phyloP scores from a whole-genome alignment of 2,797 vertebrate species.

The Clamator glandarius region DNA sequence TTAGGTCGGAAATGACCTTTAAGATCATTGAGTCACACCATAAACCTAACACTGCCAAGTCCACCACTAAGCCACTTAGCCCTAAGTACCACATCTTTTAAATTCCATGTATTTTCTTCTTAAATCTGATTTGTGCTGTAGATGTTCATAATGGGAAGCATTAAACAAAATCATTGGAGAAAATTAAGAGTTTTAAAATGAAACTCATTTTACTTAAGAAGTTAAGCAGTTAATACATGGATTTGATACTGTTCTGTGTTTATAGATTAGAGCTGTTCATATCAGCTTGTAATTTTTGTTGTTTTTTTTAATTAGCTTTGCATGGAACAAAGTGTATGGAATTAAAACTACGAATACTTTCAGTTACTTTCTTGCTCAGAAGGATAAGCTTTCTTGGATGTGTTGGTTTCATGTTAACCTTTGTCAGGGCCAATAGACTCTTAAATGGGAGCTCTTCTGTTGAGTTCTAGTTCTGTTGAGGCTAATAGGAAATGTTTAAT shows the following conservation, averaged over 20 bases:
- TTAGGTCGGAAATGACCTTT: too few species aligned
- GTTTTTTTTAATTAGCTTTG: not conserved
- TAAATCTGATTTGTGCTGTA: not conserved
- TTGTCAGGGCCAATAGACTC: not conserved
- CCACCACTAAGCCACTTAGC: too few species aligned
- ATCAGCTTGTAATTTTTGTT: not conserved
- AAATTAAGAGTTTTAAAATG: not conserved
- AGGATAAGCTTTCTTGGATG: not conserved
- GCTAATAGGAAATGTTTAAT: slow-evolving; percentile 42
- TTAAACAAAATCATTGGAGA: not conserved
- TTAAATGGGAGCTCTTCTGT: not conserved
- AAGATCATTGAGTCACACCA: too few species aligned
- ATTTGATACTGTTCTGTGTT: not conserved
- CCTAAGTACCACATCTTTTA: too few species aligned
- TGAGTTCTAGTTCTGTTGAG: slow-evolving; percentile 23
- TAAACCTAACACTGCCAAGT: too few species aligned
- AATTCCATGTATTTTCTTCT: not conserved
- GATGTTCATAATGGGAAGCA: not conserved
- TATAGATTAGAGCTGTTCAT: not conserved
- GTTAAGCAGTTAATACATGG: not conserved
- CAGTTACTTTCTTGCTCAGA: not conserved
- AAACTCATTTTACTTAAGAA: not conserved
- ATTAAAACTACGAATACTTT: not conserved
- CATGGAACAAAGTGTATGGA: not conserved
- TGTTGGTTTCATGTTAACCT: not conserved